Conservation (phyloP, 2,113 vertebrate species). For the Tragelaphus strepsiceros region DNA sequence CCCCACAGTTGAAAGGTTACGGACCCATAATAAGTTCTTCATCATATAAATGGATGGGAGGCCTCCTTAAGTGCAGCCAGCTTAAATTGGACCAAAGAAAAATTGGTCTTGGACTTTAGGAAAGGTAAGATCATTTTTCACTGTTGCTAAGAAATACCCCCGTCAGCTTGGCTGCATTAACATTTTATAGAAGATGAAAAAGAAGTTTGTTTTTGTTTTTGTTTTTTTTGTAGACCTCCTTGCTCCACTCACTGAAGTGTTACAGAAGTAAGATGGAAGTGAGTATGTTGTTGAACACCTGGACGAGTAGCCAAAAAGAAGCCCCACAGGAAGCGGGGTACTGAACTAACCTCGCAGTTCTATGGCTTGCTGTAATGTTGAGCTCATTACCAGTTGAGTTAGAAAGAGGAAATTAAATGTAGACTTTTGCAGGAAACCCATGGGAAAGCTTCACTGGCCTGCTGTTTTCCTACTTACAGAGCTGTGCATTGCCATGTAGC, state of each 20-base stretch:
- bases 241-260: conserved; percentile 27
- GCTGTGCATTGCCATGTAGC: neutral
- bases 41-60: neutral
- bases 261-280: neutral
- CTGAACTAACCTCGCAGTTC: neutral
- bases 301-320: neutral
- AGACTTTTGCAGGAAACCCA: neutral
- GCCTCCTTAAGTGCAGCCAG: neutral
- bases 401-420: neutral
- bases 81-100: conserved; percentile 22
- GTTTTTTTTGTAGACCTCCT: conserved; percentile 5
- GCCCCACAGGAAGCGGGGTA: neutral
- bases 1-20: conserved; percentile 9
- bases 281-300: neutral
- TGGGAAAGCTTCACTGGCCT: neutral
- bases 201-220: neutral
- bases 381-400: neutral
- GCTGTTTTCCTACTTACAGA: neutral
- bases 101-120: neutral
- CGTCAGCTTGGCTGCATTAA: neutral
- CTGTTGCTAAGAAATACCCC: neutral
- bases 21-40: conserved; percentile 18
- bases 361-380: neutral
- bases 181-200: neutral
- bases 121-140: neutral